Evolutionary conservation across 2,113 vertebrate species (phyloP).

Genomic region (Rhinoderma darwinii): DNA sequence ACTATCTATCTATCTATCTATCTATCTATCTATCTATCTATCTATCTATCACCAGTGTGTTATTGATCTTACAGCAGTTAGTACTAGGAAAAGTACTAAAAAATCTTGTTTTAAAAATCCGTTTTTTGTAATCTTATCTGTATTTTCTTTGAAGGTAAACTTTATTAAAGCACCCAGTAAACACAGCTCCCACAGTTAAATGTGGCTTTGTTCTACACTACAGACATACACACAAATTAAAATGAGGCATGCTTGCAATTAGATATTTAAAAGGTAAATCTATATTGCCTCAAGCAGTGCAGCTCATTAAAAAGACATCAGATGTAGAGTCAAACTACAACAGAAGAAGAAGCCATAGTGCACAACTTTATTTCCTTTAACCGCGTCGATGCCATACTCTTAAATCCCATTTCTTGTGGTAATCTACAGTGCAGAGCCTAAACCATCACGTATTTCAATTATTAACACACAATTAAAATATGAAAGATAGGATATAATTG

Average conservation of each 20-base stretch:
- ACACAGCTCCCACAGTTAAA: not conserved
- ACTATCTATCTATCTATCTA: no score
- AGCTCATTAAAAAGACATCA: constrained; percentile 37
- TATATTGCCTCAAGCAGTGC: constrained; percentile 24
- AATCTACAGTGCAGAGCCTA: no score
- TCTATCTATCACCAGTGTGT: no score
- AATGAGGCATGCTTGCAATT: constrained; percentile 46
- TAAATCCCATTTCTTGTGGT: not conserved
- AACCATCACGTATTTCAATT: not conserved
- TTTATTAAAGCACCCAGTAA: not conserved
- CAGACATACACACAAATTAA: constrained; percentile 20
- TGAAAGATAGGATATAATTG: not conserved
- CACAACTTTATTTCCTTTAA: constrained; percentile 11
- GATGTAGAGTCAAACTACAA: not conserved
- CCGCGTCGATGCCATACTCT: not conserved
- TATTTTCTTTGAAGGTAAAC: not conserved
- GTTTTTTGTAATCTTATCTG: not conserved
- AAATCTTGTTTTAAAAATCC: not conserved
- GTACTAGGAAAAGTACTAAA: not conserved
- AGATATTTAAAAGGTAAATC: constrained; percentile 51
- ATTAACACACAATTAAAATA: not conserved
- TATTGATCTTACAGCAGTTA: not conserved
- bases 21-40: no score
- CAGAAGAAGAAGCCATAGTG: not conserved
- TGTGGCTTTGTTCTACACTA: constrained; percentile 10